A percentile compares a stretch with the other conserved stretches of the same genome.
phyloP scores from a whole-genome alignment of 1,140 invertebrate species.

The Drosophila ananassae region DNA sequence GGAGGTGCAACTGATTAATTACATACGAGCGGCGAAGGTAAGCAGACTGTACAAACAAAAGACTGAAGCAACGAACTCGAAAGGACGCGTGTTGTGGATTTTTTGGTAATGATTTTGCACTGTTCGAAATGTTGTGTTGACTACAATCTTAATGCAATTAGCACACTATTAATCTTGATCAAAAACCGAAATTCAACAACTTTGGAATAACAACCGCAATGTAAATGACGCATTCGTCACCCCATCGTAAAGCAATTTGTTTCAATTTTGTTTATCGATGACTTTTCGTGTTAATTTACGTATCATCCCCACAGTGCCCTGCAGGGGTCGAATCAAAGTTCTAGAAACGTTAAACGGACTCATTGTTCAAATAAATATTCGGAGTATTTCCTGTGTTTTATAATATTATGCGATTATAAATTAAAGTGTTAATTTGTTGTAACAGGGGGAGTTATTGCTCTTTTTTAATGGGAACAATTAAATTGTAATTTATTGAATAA shows the following conservation, averaged over 20 bases:
- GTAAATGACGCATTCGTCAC: constrained; percentile 48
- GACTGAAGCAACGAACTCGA: constrained; percentile 77
- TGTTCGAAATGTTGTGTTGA: constrained; percentile 19
- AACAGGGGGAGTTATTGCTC: not conserved
- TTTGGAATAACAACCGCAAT: constrained; percentile 38
- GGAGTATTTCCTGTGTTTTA: constrained; percentile 24
- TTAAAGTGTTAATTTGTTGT: not conserved
- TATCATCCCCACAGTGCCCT: not conserved
- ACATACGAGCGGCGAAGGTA: not conserved
- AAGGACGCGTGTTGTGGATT: constrained; percentile 24
- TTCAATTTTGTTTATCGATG: constrained; percentile 42
- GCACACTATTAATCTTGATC: constrained; percentile 73
- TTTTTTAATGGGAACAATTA: not conserved
- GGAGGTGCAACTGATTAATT: constrained; percentile 53
- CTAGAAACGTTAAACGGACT: constrained; percentile 6
- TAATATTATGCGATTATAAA: constrained; percentile 11
- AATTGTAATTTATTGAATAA: not conserved
- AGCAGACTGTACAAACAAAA: constrained; percentile 57
- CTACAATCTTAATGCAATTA: constrained; percentile 65
- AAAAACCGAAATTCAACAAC: constrained; percentile 37
- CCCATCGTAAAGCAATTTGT: constrained; percentile 41
- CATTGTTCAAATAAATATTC: constrained; percentile 10
- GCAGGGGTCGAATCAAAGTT: constrained; percentile 6
- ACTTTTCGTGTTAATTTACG: not conserved
- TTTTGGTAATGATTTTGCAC: constrained; percentile 23